Evolutionary conservation across 1,140 invertebrate genomes (phyloP), one percentile per base, ranked within the genome.

Genomic region (Dreissena rostriformis): DNA sequence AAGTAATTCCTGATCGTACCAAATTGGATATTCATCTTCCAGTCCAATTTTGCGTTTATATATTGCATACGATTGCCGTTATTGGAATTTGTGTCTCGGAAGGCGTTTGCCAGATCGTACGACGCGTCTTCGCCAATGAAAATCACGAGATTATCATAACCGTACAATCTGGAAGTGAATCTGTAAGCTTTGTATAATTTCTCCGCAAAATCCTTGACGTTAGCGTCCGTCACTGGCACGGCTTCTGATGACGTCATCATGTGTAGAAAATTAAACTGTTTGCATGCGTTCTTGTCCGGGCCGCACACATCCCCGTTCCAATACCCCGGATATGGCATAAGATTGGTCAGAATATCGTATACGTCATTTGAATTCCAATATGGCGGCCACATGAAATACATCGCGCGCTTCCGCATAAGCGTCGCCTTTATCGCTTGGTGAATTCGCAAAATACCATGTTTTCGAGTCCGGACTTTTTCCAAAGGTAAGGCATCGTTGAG

Each of bases 91-190:
- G 99, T 98, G 65, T 96, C 95, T 92, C 98, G 97, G 97, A 97
- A 99, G 93, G 99, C 98, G 15, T 95, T 95, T 4, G 95, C 91
- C 88, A 97, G 96, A 82, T 97, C 96, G 92, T 97, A 99, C 1
- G 98, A 95, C 93, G 99, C 99, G 94, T 99, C 98, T 93, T 99
- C 98, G 0, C 98, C 98, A 0, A 99, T 94, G 0, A 97, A 98
- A 80, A 97, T 95, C 12, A 99, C 90, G 0, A 99, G 86, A 5
- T 96, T 96, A 91, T 98, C 97, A 14, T 95, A 93, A 77, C 96
- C 92, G 99, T 98, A 24, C 97, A 95, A 94, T 98, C 63, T 53
- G n/a, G 72, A 65, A 11, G 81, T 83, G 24, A 75, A 75, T 53
- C 28, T 75, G 65, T 83, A 83, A 0, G 63, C 65, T 8, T 76